phyloP scores from a whole-genome alignment of 2,797 vertebrate genomes.

The Brachyrhaphis roseni region DNA sequence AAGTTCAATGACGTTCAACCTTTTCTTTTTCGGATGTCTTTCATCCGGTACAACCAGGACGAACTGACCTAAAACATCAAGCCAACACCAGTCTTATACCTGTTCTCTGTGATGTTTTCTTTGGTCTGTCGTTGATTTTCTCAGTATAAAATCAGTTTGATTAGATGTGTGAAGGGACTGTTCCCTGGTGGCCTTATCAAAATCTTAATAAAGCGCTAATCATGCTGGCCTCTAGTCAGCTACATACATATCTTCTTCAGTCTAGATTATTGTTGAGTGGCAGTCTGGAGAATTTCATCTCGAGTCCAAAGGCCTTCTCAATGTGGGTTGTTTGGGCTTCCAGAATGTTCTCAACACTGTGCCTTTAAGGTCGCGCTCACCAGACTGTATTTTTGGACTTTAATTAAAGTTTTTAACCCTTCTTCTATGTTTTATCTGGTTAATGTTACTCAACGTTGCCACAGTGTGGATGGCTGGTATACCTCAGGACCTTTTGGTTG shows the following conservation, averaged over 20 bases:
- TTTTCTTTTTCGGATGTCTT: background rate
- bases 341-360: background rate
- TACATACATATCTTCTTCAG: background rate
- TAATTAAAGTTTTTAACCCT: background rate
- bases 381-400: background rate
- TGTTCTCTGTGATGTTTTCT: background rate
- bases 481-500: constrained; percentile 77
- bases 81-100: background rate
- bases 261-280: background rate
- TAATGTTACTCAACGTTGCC: constrained; percentile 45
- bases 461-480: constrained; percentile 61
- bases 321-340: background rate
- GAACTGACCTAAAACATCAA: background rate
- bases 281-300: background rate
- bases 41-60: background rate
- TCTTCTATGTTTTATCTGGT: background rate
- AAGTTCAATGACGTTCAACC: background rate
- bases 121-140: background rate
- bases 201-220: constrained; percentile 1
- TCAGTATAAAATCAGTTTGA: background rate
- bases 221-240: background rate
- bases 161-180: background rate
- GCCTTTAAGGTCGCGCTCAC: constrained; percentile 1
- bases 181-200: background rate
- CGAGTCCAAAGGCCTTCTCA: background rate